Evolutionary conservation across 35 echinoderm and acorn worm species (phyloP), one percentile per base, ranked within the genome.

Genomic region (Anneissia japonica): DNA sequence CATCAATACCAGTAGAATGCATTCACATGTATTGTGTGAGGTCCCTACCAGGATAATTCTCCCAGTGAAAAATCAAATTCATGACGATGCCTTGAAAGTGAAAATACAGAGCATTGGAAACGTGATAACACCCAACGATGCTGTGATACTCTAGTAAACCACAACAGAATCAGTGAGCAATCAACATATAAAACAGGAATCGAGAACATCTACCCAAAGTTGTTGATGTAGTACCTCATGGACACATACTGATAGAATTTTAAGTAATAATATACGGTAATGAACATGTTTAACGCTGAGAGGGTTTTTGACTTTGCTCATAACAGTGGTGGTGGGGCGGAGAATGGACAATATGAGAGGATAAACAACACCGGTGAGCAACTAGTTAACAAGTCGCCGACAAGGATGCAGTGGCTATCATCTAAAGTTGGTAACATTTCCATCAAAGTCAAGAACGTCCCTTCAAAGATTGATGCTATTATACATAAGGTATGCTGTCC

Each of bases 401-500:
- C 51, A 64, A 64, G 51, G 19, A 64, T 64, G 51, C 51, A 64
- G 21, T 64, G 51, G 51, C 19, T 64, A 23, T 26, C 7, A 6
- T 19, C 6, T 2, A 64, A 64, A 26, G 51, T 64, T 64, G 51
- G 51, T 16, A 64, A 64, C 21, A 64, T 64, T 2, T 64, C 51
- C 51, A 64, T 23, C 21, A 64, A 64, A 64, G 51, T 64, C 1
- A 64, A 26, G 51, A 64, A 64, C 26, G 82, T 97, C 39, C 90
- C 94, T 23, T 81, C 83, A 34, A 92, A 74, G 84, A 79, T 92
- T 64, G 87, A 93, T 45, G 88, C 92, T 37, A 84, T 89, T 46
- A 72, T 93, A 17, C 87, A 97, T 39, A 92, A 86, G 94, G 90
- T 92, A 90, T 33, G 72, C 23, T 31, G 51, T 64, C 51, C 13